Base-by-base conservation (phyloP, 2,888 invertebrate species). In the Drosophila meridiana region DNA sequence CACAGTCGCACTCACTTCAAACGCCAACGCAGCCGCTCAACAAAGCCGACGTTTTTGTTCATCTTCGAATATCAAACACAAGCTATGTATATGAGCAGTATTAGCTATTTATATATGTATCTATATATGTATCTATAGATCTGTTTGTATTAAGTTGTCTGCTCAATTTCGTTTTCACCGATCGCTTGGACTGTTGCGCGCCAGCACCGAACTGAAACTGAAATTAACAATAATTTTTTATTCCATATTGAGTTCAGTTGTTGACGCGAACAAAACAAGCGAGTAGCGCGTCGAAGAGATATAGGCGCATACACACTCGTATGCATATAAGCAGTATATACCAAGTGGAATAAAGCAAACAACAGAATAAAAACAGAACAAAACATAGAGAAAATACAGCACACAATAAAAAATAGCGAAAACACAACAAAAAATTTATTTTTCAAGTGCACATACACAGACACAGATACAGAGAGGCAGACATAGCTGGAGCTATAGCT, bases 11-110 rank as follows among this genome's bases (percentile, higher is more conserved):
- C 92, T 92, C 82, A 92, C 92, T 92, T 92, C 20, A 88, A 76
- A 59, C 88, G 91, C 90, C 91, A 91, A 55, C 83, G 89, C 48
- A 92, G 32, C 69, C 87, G 80, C 62, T 92, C 92, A 65, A 92
- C 73, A 64, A 91, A 87, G 50, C 90, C 81, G 26, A 91, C 47
- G 58, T 89, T 87, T 63, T 83, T 79, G 63, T 91, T 89, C 92
- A 92, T 92, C 52, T 77, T 84, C 55, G 43, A 3, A 47, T 53
- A 56, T 52, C 50, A 40, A 9, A 9, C 34, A 73, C 32, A 53
- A 32, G 47, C 55, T 32, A 26, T 20, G 20, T 20, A 20, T 32
- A 42, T 57, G 28, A 52, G 40, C 11, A 36, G 8, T 50, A 32
- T 20, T 26, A 26, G 20, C 34, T 56, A 56, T 42, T 28, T 56